Conservation (phyloP, 1,140 invertebrate genomes). For the Procambarus virginalis region DNA sequence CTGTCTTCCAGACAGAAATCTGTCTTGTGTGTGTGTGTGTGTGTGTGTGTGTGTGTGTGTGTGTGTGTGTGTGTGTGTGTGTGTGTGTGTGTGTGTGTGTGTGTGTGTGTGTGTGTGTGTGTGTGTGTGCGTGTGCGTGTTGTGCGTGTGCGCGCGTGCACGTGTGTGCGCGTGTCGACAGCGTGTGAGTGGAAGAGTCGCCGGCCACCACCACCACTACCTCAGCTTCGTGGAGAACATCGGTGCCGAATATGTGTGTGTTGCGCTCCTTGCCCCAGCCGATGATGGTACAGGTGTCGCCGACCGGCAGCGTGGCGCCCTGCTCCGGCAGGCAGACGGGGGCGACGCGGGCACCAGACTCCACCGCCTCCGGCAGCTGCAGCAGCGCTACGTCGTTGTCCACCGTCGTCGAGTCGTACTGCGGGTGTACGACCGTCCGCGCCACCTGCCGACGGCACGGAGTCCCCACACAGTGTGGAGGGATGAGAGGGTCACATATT, state of each 20-base stretch:
- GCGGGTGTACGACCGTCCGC: conserved; percentile 85
- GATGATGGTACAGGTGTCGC: conserved; percentile 83
- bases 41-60: no score
- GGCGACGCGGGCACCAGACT: conserved; percentile 72
- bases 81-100: no score
- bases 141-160: no score
- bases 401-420: conserved; percentile 90
- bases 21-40: no score
- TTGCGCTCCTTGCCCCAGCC: conserved; percentile 87
- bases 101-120: no score
- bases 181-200: no score
- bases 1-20: no score
- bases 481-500: no score
- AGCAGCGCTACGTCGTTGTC: conserved; percentile 94
- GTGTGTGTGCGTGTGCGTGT: no score
- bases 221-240: conserved; percentile 85
- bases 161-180: no score
- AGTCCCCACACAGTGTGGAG: no score
- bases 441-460: conserved; percentile 76
- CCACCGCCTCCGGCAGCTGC: conserved; percentile 79
- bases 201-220: conserved; percentile 73
- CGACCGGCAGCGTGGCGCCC: conserved; percentile 76
- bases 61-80: no score
- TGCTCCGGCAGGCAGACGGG: conserved; percentile 81
- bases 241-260: conserved; percentile 83